Evolutionary conservation across 2,888 invertebrate genomes (phyloP), one percentile per base, ranked within the genome.

Genomic region (Galeruca laticollis): DNA sequence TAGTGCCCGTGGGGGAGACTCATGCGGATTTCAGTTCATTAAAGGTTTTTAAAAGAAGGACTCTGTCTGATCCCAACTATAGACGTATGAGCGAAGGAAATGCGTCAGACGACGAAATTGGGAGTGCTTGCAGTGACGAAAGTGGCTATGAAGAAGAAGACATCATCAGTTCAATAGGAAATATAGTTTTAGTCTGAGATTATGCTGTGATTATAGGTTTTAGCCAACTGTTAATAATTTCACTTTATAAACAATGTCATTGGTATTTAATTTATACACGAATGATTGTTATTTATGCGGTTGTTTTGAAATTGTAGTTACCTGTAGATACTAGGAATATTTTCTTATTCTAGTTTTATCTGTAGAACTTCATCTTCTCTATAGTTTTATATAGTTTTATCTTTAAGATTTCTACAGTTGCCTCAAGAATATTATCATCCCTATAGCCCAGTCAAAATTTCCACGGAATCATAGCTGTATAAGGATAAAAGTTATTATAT

Each of bases 111-210:
- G 86, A 87, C 67, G 87, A 88, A 74, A 84, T 84, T 75, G 92
- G 92, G 80, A 95, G 95, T 80, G 95, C 93, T 73, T 93, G 94
- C 82, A 95, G 95, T 83, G 96, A 96, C 81, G 96, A 97, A 84
- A 95, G 95, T 68, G 96, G 96, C 3, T 96, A 95, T 85, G 96
- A 95, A 33, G 96, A 96, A 83, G 88, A 91, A 73, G 92, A 91
- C 74, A 75, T 84, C 57, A 80, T 82, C 31, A 84, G 81, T 75
- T 83, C 83, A 35, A 82, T 86, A 66, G 82, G 81, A 35, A 84
- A 84, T 71, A 81, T 85, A 60, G 82, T 86, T 68, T 78, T 85
- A 74, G 84, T 86, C 68, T 85, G 62, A 73, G 47, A 66, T 54
- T 52, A 49, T 18, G 40, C 56, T 65, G 47, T 65, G 57, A 65